Evolutionary conservation across 2,113 vertebrate genomes (phyloP).

Genomic region (Corythoichthys haematopterus): DNA sequence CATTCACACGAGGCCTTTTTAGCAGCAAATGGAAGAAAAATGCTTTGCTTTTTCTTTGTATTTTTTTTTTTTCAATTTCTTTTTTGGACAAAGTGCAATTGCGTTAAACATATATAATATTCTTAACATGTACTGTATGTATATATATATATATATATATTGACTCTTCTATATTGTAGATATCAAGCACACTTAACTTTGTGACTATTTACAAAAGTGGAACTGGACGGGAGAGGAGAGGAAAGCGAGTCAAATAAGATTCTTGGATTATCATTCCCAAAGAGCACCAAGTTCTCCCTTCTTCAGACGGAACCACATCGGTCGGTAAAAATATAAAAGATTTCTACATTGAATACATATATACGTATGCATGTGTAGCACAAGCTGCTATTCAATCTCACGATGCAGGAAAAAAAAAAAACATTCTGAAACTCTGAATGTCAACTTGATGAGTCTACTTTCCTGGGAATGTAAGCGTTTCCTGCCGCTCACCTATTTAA

Average conservation of each 20-base stretch:
- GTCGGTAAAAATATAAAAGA: conserved; percentile 39
- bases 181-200: conserved; percentile 53
- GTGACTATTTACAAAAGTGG: conserved; percentile 74
- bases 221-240: conserved; percentile 62
- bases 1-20: conserved; percentile 95
- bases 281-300: conserved; percentile 73
- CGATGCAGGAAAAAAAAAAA: conserved; percentile 12
- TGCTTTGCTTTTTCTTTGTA: conserved; percentile 65
- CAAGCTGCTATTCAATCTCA: conserved; percentile 36
- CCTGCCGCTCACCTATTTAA: not conserved
- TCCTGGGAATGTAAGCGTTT: conserved; percentile 11
- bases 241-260: conserved; percentile 55
- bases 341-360: not conserved
- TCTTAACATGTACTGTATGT: conserved; percentile 79
- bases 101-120: conserved; percentile 91
- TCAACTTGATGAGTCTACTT: not conserved
- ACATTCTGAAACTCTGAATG: not conserved
- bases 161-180: conserved; percentile 1
- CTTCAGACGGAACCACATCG: conserved; percentile 53
- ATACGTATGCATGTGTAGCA: conserved; percentile 21
- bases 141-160: not conserved
- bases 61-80: conserved; percentile 69
- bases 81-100: conserved; percentile 97
- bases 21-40: conserved; percentile 99
- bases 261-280: conserved; percentile 53